phyloP scores from a whole-genome alignment of 1,140 invertebrate genomes.

The Drosophila malerkotliana region DNA sequence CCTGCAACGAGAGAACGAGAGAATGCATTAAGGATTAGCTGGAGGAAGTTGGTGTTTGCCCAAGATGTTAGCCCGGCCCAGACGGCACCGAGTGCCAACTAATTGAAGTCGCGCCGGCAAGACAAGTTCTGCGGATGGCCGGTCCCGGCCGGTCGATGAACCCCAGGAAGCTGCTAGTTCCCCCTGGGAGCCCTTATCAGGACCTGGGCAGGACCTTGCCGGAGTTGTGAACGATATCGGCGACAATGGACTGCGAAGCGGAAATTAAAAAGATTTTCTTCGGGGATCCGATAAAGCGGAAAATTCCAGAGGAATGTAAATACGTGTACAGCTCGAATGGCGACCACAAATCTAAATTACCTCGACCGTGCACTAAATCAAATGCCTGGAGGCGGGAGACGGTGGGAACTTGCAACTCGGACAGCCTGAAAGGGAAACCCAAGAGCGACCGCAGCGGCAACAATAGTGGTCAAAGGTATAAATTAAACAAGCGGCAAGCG shows the following conservation, averaged over 20 bases:
- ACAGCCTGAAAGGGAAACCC: slow-evolving; percentile 67
- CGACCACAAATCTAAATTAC: slow-evolving; percentile 81
- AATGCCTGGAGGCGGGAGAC: slow-evolving; percentile 27
- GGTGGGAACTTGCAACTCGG: background rate
- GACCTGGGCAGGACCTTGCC: background rate
- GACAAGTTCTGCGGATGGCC: slow-evolving; percentile 8
- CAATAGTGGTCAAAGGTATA: slow-evolving; percentile 66
- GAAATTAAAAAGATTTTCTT: slow-evolving; percentile 73
- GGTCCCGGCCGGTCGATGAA: slow-evolving; percentile 48
- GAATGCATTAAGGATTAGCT: slow-evolving; percentile 69
- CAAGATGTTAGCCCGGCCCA: slow-evolving; percentile 65
- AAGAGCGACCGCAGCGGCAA: slow-evolving; percentile 63
- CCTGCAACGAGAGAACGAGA: slow-evolving; percentile 51
- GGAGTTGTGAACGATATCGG: background rate
- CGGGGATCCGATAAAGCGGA: slow-evolving; percentile 9
- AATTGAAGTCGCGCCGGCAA: slow-evolving; percentile 53
- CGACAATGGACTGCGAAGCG: slow-evolving; percentile 45
- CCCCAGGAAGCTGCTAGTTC: background rate
- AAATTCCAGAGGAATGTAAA: slow-evolving; percentile 28
- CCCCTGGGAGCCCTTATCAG: background rate
- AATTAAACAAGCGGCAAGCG: slow-evolving; percentile 63
- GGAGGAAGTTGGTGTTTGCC: slow-evolving; percentile 70
- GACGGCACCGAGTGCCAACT: slow-evolving; percentile 45
- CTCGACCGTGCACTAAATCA: slow-evolving; percentile 71
- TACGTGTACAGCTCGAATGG: slow-evolving; percentile 43